These are phyloP conservation scores for Lepidurus arcticus DNA, from an alignment of 1,140 invertebrate genomes.

Conservation along the genomic window DNA sequence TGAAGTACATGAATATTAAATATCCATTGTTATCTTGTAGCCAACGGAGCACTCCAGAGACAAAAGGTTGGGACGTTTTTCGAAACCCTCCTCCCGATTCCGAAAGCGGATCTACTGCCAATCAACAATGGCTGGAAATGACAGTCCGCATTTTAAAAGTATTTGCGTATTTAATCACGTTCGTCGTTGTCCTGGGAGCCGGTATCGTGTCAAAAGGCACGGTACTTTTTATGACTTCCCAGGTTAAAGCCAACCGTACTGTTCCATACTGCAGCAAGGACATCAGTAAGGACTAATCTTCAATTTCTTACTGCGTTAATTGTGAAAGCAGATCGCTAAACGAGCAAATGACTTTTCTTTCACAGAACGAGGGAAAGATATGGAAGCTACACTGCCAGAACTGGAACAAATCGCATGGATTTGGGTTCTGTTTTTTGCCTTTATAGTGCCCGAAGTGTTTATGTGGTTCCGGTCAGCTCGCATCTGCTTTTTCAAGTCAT, in stretches of 20 bases:
- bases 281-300: neutral
- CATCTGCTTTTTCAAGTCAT: too few relatives aligned
- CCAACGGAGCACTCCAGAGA: constrained; percentile 74
- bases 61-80: constrained; percentile 94
- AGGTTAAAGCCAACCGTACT: constrained; percentile 65
- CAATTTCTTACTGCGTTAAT: neutral
- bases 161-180: constrained; percentile 74
- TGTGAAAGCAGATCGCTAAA: too few relatives aligned
- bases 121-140: constrained; percentile 74
- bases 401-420: too few relatives aligned
- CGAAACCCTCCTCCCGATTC: constrained; percentile 77
- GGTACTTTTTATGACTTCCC: constrained; percentile 85
- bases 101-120: constrained; percentile 81
- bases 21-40: constrained; percentile 48
- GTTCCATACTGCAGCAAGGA: constrained; percentile 74
- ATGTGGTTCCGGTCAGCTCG: too few relatives aligned
- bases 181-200: constrained; percentile 70
- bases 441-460: too few relatives aligned
- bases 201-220: constrained; percentile 80
- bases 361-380: too few relatives aligned
- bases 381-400: too few relatives aligned
- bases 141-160: constrained; percentile 81
- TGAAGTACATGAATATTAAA: constrained; percentile 11
- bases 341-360: constrained; percentile 36
- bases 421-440: too few relatives aligned